Base-by-base conservation (phyloP, 2,888 invertebrate genomes). In the Pammene aurita region DNA sequence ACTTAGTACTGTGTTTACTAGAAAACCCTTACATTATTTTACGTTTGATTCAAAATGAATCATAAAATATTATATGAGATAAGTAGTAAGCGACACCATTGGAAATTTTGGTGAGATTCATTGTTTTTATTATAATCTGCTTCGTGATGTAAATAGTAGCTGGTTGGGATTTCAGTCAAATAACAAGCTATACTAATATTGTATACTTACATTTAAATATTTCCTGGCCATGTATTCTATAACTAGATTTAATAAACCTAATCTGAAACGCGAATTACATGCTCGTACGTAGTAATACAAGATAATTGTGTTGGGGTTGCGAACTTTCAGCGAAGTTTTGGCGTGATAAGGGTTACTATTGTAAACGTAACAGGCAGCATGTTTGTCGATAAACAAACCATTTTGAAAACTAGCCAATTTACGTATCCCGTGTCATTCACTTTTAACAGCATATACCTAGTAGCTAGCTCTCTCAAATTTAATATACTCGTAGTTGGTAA, bases 341-440 rank as follows among this genome's bases (percentile, higher is more conserved):
- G 34, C 42, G 55, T 67, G 67, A 67, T 62, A 56, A 67, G 62
- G 67, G 67, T 62, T 50, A 38, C 38, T 44, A 61, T 55, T 67
- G 46, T 61, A 61, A 60, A 55, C 67, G 14, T 56, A 34, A 35
- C 16, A 13, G 7, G 16, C 10, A 14, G 10, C 26, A 46, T 61
- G 67, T 61, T 61, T 55, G 52, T 35, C 34, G 48, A 56, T 62
- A 62, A 11, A 56, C 56, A 62, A 48, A 67, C 62, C 26, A 56
- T 42, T 46, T 62, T 14, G 34, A 16, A 56, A 58, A 67, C 48
- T 55, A 55, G 58, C 60, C 61, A 42, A 14, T 26, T 46, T 54
- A 14, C 5, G 9, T n/a, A 38, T 11, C 44, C 13, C 58, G 13
- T 44, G n/a, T 44, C n/a, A 35, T 35, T 10, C 35, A 50, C 16